Evolutionary conservation across 2,113 vertebrate species (phyloP).

Genomic region (Cryptomyrus ogoouensis): DNA sequence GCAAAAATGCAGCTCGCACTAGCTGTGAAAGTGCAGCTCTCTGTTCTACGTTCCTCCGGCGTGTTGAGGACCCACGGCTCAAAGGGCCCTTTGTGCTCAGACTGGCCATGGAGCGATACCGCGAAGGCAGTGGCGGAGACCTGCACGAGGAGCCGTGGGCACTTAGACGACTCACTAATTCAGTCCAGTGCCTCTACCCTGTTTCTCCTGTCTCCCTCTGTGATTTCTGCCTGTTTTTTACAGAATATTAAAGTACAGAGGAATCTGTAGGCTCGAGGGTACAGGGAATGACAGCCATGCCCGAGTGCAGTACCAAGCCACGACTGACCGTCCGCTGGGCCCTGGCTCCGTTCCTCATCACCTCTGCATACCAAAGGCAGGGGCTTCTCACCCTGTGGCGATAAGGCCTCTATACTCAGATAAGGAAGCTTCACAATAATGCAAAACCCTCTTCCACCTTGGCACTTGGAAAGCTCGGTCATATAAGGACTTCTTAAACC

Average conservation of each 20-base stretch:
- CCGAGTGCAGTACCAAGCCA: neutral
- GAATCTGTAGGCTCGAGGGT: neutral
- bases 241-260: neutral
- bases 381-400: neutral
- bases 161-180: neutral
- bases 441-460: neutral
- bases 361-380: neutral
- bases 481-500: neutral
- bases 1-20: neutral
- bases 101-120: neutral
- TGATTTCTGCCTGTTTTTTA: neutral
- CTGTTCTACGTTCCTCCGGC: neutral
- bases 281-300: neutral
- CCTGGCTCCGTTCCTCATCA: neutral
- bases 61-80: neutral
- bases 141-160: neutral
- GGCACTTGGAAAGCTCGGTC: neutral
- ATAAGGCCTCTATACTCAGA: neutral
- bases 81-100: conserved; percentile 17
- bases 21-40: neutral
- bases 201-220: neutral
- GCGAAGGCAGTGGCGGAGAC: neutral
- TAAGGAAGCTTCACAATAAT: neutral
- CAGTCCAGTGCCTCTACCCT: neutral
- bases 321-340: neutral